A percentile compares a stretch with the other conserved stretches of the same genome.
These are phyloP conservation scores for Cynocephalus volans DNA, from an alignment of 2,113 vertebrate genomes.

Conservation along the genomic window DNA sequence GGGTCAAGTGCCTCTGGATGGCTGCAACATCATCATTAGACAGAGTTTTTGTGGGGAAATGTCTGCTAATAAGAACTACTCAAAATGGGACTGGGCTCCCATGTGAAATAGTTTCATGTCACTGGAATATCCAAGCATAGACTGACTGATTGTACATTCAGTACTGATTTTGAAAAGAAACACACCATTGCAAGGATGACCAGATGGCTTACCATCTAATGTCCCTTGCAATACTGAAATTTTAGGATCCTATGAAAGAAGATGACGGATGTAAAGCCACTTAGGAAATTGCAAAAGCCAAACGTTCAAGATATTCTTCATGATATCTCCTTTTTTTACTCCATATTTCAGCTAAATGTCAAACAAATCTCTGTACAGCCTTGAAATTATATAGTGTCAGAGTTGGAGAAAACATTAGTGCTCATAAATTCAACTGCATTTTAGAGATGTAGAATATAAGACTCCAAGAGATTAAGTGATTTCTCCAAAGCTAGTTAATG, in stretches of 20 bases:
- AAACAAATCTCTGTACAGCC: background rate
- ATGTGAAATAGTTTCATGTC: background rate
- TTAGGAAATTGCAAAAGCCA: background rate
- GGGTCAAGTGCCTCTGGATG: background rate
- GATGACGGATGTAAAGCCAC: background rate
- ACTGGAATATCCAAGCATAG: background rate
- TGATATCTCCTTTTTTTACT: background rate
- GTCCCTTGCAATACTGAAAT: background rate
- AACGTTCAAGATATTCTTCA: background rate
- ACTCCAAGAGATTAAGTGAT: background rate
- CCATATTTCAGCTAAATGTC: background rate
- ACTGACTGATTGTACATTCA: background rate
- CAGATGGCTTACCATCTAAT: background rate
- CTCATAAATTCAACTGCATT: background rate
- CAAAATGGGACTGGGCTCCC: background rate
- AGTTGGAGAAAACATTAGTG: background rate
- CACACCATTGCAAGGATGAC: background rate
- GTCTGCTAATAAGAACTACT: background rate
- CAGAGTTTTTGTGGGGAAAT: background rate
- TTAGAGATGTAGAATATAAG: background rate
- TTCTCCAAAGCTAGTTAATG: background rate
- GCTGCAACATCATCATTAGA: background rate
- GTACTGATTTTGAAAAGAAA: background rate
- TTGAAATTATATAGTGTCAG: background rate
- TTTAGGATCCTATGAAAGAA: background rate